Base-by-base conservation (phyloP, 2,113 vertebrate genomes). In the Acrocephalus kingi region DNA sequence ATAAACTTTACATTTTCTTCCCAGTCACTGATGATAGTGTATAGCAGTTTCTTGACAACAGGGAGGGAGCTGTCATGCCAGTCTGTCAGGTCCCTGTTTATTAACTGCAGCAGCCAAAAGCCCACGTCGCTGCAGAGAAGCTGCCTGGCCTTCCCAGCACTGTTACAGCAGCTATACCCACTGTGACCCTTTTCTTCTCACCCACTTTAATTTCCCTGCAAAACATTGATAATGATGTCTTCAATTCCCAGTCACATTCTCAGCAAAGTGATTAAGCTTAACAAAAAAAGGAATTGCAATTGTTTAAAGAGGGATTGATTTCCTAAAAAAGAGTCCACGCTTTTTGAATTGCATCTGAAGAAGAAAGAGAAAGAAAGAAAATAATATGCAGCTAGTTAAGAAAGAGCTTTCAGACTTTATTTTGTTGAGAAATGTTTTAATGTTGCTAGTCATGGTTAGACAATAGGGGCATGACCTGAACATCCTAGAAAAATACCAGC, bases 391-490 rank as follows among this genome's bases (percentile, higher is more conserved):
- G 30, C 46, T 67, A 78, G 73, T 93, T 94, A 87, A 90, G 91
- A 92, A 92, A 90, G 39, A 81, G 19, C 86, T 55, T 93, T 92
- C 76, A 75, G 61, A 67, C 35, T 80, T 61, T 23, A 69, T 76
- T 93, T 80, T 63, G 33, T 80, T 94, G 95, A 39, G 77, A 86
- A 94, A 84, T 68, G 79, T 86, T 93, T 92, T 86, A 76, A 79
- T 82, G 76, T 88, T 92, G 24, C 79, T 87, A 90, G 92, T 75
- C 59, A 54, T 93, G 56, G 88, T 86, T 90, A 95, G 89, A 94
- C 82, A 95, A 95, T 81, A 89, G 92, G 84, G 95, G 58, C 91
- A 90, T 78, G 93, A 95, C 94, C 94, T 93, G 76, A 97, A 88
- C 76, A 95, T 84, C 83, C 69, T 52, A 88, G 76, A 79, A 93